A percentile compares a stretch with the other conserved stretches of the same genome.
phyloP scores from a whole-genome alignment of 2,113 vertebrate species.

The Brachyhypopomus occidentalis region DNA sequence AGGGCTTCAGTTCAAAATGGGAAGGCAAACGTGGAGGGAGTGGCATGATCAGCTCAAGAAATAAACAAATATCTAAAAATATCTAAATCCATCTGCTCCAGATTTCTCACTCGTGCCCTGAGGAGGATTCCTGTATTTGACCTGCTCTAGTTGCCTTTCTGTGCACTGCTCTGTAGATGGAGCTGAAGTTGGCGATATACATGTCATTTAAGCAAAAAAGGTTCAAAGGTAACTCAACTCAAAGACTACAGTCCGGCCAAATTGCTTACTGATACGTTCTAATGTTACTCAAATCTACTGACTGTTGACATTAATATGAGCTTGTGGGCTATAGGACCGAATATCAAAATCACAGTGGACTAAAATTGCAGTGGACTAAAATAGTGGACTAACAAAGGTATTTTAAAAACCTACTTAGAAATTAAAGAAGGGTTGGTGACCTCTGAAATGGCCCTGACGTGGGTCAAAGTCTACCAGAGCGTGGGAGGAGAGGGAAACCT shows the following conservation, averaged over 20 bases:
- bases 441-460: neutral
- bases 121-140: conserved; percentile 19
- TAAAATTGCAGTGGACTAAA: too few species aligned
- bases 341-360: too few species aligned
- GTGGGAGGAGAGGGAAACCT: conserved; percentile 42
- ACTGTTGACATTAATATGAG: too few species aligned
- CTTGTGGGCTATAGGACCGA: too few species aligned
- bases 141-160: conserved; percentile 34
- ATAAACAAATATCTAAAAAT: neutral
- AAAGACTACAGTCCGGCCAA: too few species aligned
- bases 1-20: neutral
- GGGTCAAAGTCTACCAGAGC: conserved; percentile 40
- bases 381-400: too few species aligned
- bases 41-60: conserved; percentile 13
- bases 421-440: neutral
- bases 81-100: neutral
- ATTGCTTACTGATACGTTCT: too few species aligned
- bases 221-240: too few species aligned
- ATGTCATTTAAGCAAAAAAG: too few species aligned
- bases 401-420: too few species aligned
- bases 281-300: too few species aligned
- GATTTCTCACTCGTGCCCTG: neutral
- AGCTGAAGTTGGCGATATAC: neutral
- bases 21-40: conserved; percentile 13
- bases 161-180: neutral